These are phyloP conservation scores for Mobula hypostoma DNA, from an alignment of 2,113 vertebrate species.

Conservation along the genomic window DNA sequence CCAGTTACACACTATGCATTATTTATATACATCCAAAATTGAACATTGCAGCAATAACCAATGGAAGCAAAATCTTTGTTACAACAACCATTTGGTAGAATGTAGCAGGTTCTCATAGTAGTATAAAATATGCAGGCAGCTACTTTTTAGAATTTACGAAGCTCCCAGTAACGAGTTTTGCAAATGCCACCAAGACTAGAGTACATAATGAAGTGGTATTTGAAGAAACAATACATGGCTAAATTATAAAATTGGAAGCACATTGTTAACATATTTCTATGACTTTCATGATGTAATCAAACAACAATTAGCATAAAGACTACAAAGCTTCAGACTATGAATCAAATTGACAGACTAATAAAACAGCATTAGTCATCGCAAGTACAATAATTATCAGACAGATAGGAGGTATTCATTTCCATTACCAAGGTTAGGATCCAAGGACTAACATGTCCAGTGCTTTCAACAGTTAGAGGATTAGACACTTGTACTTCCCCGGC, in stretches of 20 bases:
- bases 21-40: slow-evolving; percentile 9
- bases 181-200: neutral
- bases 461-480: neutral
- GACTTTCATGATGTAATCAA: slow-evolving; percentile 27
- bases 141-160: slow-evolving; percentile 16
- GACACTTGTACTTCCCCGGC: neutral
- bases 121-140: slow-evolving; percentile 28
- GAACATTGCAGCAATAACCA: slow-evolving; percentile 5
- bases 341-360: slow-evolving; percentile 27
- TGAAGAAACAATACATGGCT: neutral
- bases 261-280: slow-evolving; percentile 33
- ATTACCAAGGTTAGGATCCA: neutral
- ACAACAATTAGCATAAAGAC: slow-evolving; percentile 30
- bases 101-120: neutral
- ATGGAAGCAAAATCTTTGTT: neutral
- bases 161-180: neutral
- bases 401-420: slow-evolving; percentile 18
- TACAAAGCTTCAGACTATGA: neutral
- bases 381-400: neutral
- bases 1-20: slow-evolving; percentile 2
- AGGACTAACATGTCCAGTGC: neutral
- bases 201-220: neutral
- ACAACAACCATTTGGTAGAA: neutral
- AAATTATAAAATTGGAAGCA: slow-evolving; percentile 20
- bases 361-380: slow-evolving; percentile 13